A percentile compares a stretch with the other conserved stretches of the same genome.
phyloP scores from a whole-genome alignment of 2,113 vertebrate genomes.

The Promerops cafer region DNA sequence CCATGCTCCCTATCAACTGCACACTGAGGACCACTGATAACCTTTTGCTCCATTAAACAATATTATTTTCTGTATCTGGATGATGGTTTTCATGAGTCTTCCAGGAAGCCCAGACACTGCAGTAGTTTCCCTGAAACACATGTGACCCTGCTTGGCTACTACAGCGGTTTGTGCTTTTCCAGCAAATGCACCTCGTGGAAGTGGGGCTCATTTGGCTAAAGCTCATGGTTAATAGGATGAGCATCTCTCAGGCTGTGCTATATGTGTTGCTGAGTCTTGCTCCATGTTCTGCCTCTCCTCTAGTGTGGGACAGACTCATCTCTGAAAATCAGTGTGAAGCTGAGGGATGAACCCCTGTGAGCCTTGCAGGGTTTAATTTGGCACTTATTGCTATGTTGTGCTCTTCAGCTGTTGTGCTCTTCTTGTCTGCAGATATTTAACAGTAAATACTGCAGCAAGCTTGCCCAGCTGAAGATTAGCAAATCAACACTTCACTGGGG shows the following conservation, averaged over 20 bases:
- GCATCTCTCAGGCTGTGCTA: neutral
- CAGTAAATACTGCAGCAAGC: neutral
- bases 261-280: neutral
- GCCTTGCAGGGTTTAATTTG: neutral
- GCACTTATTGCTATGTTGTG: neutral
- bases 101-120: neutral
- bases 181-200: neutral
- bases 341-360: neutral
- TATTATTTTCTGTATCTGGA: conserved; percentile 52
- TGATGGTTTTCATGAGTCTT: conserved; percentile 48
- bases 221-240: neutral
- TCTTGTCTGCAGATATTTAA: neutral
- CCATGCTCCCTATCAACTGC: neutral
- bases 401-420: neutral
- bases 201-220: neutral
- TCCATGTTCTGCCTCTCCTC: neutral
- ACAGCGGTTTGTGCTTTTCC: neutral
- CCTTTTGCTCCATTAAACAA: conserved; percentile 56
- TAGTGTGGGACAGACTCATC: neutral
- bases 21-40: conserved; percentile 32
- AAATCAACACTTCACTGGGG: neutral
- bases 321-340: neutral
- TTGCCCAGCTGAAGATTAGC: neutral
- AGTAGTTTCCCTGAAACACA: neutral
- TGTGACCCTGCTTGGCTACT: neutral